Conservation (phyloP, 2,888 invertebrate genomes). For the Harmothoe impar region DNA sequence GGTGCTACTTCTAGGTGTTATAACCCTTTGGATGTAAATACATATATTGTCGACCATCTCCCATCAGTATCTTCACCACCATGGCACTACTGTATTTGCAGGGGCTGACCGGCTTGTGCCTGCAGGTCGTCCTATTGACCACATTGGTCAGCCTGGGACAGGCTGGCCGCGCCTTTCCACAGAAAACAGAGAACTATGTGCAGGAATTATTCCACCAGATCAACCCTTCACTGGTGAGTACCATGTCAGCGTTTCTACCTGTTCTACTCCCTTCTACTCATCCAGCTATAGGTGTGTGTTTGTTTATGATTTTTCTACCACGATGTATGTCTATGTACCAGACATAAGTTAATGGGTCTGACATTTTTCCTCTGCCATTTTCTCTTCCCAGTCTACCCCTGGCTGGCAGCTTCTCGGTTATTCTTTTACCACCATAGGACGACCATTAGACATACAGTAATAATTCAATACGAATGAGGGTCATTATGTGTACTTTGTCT, state of each 20-base stretch:
- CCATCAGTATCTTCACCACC: no score
- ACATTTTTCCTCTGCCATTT: no score
- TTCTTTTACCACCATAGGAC: no score
- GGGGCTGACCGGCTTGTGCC: constrained; percentile 38
- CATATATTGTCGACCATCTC: neutral
- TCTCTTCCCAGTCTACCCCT: no score
- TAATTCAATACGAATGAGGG: no score
- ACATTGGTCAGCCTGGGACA: neutral
- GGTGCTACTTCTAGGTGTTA: neutral
- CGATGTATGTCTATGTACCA: neutral
- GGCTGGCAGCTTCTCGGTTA: no score
- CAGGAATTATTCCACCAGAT: constrained; percentile 66
- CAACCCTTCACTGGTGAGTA: constrained; percentile 69
- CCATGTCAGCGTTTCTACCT: neutral
- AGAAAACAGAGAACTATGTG: constrained; percentile 68
- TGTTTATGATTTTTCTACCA: neutral
- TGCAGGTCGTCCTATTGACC: constrained; percentile 10
- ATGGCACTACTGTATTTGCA: constrained; percentile 50
- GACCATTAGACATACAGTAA: no score
- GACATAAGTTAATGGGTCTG: neutral
- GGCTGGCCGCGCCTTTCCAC: constrained; percentile 69
- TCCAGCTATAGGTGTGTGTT: neutral
- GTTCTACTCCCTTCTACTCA: neutral
- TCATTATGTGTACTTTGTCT: no score
- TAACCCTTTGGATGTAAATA: constrained; percentile 21